A percentile compares a stretch with the other conserved stretches of the same genome.
Conservation (phyloP, 2,113 vertebrate species). For the Sander vitreus region DNA sequence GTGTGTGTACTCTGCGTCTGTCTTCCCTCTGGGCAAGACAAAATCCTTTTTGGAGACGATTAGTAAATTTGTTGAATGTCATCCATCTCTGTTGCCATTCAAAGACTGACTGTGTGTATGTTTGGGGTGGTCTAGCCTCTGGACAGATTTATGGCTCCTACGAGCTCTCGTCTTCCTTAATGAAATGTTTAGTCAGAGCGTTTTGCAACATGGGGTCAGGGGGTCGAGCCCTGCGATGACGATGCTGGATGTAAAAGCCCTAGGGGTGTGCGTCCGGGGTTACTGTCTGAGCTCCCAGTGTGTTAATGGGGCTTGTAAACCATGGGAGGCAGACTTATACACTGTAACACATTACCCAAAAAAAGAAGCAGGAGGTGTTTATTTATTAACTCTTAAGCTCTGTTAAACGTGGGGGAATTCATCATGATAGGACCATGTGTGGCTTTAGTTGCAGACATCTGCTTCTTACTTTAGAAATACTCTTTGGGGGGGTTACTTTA, state of each 20-base stretch:
- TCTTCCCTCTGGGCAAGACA: conserved; percentile 54
- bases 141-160: conserved; percentile 75
- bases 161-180: conserved; percentile 68
- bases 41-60: conserved; percentile 69
- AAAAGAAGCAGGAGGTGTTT: conserved; percentile 64
- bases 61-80: conserved; percentile 69
- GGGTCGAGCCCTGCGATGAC: conserved; percentile 66
- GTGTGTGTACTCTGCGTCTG: neutral
- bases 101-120: conserved; percentile 40
- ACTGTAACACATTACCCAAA: conserved; percentile 43
- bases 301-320: conserved; percentile 59
- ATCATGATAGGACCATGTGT: conserved; percentile 30
- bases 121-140: conserved; percentile 71
- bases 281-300: conserved; percentile 20
- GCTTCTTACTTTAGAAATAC: conserved; percentile 38
- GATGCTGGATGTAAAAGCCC: conserved; percentile 56
- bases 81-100: conserved; percentile 57
- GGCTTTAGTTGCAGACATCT: conserved; percentile 37
- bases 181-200: conserved; percentile 80
- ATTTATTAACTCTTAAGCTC: conserved; percentile 72
- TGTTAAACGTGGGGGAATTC: conserved; percentile 52
- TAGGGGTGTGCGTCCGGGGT: conserved; percentile 36
- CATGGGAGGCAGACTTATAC: conserved; percentile 22
- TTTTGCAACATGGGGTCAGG: conserved; percentile 77
- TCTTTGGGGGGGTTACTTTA: conserved; percentile 26